Conservation (phyloP, 2,113 vertebrate species). For the Daubentonia madagascariensis region DNA sequence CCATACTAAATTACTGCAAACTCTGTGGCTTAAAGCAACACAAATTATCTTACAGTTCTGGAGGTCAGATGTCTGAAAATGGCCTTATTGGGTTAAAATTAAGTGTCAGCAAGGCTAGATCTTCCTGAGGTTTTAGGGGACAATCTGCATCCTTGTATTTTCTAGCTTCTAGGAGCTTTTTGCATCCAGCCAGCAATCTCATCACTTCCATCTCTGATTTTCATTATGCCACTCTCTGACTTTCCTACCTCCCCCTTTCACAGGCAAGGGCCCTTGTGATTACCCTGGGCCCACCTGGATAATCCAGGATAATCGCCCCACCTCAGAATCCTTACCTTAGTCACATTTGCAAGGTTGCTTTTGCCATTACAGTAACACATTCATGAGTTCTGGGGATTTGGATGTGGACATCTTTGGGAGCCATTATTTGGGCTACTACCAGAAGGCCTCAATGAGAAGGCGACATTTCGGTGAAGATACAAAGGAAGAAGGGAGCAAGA, state of each 20-base stretch:
- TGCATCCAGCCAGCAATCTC: background rate
- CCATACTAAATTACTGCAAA: background rate
- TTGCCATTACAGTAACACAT: background rate
- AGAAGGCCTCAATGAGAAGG: background rate
- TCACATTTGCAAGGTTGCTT: background rate
- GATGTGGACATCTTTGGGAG: background rate
- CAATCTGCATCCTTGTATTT: background rate
- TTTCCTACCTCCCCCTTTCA: background rate
- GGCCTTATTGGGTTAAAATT: background rate
- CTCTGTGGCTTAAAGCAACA: background rate
- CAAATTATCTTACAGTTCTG: background rate
- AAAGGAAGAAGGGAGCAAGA: background rate
- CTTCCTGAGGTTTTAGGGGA: background rate
- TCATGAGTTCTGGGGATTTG: background rate
- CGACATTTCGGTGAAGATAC: background rate
- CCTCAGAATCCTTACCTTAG: background rate
- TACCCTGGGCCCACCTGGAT: background rate
- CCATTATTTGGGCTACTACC: background rate
- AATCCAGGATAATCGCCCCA: background rate
- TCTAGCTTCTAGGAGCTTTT: background rate
- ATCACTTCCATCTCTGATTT: background rate
- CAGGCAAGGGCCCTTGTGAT: background rate
- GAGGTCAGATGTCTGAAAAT: background rate
- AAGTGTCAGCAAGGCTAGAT: background rate
- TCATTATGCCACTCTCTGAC: background rate